These are phyloP conservation scores for Lasioglossum oenotherae DNA, from an alignment of 2,888 invertebrate species.

Conservation along the genomic window DNA sequence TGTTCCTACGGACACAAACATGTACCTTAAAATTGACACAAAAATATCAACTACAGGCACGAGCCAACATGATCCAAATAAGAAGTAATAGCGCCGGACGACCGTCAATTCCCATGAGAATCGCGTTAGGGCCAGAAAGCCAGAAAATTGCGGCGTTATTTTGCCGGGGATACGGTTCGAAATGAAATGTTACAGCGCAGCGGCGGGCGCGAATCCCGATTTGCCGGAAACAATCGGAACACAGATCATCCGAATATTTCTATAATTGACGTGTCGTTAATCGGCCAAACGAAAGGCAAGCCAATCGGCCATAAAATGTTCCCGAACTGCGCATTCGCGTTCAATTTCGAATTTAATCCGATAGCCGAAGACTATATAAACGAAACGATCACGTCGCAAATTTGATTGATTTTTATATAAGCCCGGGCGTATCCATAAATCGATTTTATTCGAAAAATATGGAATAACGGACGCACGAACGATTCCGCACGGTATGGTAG, in stretches of 20 bases:
- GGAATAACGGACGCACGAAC: conserved; percentile 14
- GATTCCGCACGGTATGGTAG: background rate
- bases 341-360: conserved; percentile 33
- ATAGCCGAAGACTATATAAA: conserved; percentile 23
- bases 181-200: background rate
- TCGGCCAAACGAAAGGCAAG: background rate
- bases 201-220: background rate
- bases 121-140: background rate
- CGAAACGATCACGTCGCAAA: conserved; percentile 14
- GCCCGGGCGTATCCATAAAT: background rate
- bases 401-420: conserved; percentile 31
- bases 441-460: conserved; percentile 13
- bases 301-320: conserved; percentile 24
- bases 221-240: conserved; percentile 10
- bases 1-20: background rate
- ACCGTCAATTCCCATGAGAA: background rate
- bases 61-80: background rate
- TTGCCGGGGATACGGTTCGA: background rate
- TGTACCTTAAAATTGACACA: background rate
- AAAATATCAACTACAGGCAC: too few relatives aligned
- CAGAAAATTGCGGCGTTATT: background rate
- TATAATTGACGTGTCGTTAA: conserved; percentile 37
- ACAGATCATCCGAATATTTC: conserved; percentile 23
- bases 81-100: background rate
- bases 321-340: conserved; percentile 7